Conservation (phyloP, 2,888 invertebrate genomes). For the Salticus scenicus region DNA sequence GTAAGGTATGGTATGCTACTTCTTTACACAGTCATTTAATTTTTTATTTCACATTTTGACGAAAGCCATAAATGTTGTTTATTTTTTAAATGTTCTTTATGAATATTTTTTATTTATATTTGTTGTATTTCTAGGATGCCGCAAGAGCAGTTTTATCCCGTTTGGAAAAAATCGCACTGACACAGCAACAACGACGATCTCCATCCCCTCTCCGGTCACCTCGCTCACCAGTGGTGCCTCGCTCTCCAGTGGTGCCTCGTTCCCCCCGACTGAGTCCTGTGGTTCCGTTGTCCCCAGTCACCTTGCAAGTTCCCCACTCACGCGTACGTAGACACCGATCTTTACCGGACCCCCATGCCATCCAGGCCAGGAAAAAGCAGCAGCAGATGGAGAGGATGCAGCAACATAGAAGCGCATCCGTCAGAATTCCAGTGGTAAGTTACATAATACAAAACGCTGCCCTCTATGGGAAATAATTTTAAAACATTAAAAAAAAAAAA, state of each 20-base stretch:
- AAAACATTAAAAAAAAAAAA: too few species aligned
- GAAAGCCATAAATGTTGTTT: too few species aligned
- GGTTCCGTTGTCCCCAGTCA: slow-evolving; percentile 1
- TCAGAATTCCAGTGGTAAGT: slow-evolving; percentile 61
- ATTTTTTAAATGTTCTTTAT: too few species aligned
- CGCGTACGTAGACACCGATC: slow-evolving; percentile 71
- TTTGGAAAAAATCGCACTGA: slow-evolving; percentile 73
- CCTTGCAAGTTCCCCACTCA: slow-evolving; percentile 53
- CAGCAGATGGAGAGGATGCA: slow-evolving; percentile 37
- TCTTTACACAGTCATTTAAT: too few species aligned
- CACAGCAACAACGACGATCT: slow-evolving; percentile 22
- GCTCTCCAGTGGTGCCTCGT: background rate
- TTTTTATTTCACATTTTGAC: too few species aligned
- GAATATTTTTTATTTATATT: too few species aligned
- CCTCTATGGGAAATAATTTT: slow-evolving; percentile 11
- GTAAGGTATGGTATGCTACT: too few species aligned
- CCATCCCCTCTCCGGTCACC: background rate
- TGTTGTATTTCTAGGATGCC: slow-evolving; percentile 52
- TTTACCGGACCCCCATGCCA: slow-evolving; percentile 70
- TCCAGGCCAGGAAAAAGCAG: slow-evolving; percentile 57
- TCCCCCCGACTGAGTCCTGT: slow-evolving; percentile 19
- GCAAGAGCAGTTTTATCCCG: slow-evolving; percentile 59
- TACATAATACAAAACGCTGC: too few species aligned
- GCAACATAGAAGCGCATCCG: slow-evolving; percentile 71
- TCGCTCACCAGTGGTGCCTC: background rate